Evolutionary conservation across 2,888 invertebrate species (phyloP).

Genomic region (Nephrotoma guestfalica): DNA sequence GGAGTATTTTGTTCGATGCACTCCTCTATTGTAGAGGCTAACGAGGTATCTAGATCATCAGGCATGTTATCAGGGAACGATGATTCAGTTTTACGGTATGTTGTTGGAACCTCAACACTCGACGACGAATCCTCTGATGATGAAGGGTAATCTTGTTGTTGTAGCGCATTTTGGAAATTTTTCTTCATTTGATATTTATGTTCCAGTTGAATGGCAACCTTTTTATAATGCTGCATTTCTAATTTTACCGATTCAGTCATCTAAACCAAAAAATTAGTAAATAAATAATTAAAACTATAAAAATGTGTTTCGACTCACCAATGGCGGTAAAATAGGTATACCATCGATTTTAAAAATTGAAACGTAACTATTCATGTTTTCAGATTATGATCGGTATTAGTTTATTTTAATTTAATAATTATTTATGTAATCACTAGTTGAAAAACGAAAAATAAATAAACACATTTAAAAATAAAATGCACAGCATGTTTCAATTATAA

Average conservation of each 20-base stretch:
- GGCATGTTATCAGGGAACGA: not conserved
- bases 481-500: not conserved
- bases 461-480: not conserved
- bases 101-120: not conserved
- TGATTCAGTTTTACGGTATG: not conserved
- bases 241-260: slow-evolving; percentile 45
- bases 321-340: slow-evolving; percentile 56
- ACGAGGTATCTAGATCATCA: not conserved
- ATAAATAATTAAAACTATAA: not conserved
- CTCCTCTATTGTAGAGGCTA: not conserved
- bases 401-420: not conserved
- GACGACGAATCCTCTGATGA: not conserved
- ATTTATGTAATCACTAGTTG: not conserved
- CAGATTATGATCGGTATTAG: not conserved
- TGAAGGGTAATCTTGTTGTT: not conserved
- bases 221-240: slow-evolving; percentile 52
- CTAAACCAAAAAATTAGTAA: slow-evolving; percentile 30
- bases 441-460: not conserved
- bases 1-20: not conserved
- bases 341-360: slow-evolving; percentile 63
- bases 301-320: slow-evolving; percentile 40
- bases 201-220: slow-evolving; percentile 16
- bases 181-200: not conserved
- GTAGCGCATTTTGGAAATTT: not conserved
- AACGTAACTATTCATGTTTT: slow-evolving; percentile 31